Percentiles rank a stretch among this genome's conserved stretches.
Conservation (phyloP, 2,888 invertebrate genomes). For the Drosophila vallismaia region DNA sequence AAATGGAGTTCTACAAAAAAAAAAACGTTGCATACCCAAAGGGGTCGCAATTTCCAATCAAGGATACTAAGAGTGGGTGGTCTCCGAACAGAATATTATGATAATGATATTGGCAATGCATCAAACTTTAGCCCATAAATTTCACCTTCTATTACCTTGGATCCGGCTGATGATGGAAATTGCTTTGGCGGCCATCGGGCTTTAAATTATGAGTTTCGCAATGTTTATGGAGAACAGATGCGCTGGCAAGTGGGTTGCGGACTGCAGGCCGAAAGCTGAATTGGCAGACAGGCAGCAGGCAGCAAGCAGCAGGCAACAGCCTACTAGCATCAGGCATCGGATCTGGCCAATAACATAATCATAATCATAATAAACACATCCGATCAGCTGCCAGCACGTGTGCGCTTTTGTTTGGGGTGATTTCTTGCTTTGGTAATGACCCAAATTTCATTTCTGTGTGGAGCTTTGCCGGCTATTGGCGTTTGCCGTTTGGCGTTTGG, state of each 20-base stretch:
- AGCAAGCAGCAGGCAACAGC: constrained; percentile 41
- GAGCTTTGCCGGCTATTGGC: constrained; percentile 1
- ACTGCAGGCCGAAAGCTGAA: constrained; percentile 15
- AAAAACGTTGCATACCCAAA: background rate
- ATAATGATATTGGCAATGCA: background rate
- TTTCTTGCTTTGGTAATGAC: constrained; percentile 74
- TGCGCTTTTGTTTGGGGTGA: constrained; percentile 59
- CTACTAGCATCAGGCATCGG: background rate
- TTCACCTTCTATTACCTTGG: constrained; percentile 3
- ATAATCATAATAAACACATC: constrained; percentile 75
- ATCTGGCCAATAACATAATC: constrained; percentile 56
- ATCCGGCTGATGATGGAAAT: constrained; percentile 37
- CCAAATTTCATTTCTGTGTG: constrained; percentile 68
- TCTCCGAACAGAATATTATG: background rate
- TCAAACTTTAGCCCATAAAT: background rate
- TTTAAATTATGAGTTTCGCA: constrained; percentile 52
- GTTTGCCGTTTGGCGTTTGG: background rate
- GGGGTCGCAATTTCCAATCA: background rate
- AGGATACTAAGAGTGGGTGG: background rate
- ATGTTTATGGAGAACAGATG: constrained; percentile 69
- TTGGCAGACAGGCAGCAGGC: constrained; percentile 35
- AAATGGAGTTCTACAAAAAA: background rate
- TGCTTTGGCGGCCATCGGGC: constrained; percentile 51
- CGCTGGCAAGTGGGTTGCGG: constrained; percentile 34
- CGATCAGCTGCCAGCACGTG: constrained; percentile 67